phyloP scores from a whole-genome alignment of 2,113 vertebrate genomes.

The Apteryx owenii region DNA sequence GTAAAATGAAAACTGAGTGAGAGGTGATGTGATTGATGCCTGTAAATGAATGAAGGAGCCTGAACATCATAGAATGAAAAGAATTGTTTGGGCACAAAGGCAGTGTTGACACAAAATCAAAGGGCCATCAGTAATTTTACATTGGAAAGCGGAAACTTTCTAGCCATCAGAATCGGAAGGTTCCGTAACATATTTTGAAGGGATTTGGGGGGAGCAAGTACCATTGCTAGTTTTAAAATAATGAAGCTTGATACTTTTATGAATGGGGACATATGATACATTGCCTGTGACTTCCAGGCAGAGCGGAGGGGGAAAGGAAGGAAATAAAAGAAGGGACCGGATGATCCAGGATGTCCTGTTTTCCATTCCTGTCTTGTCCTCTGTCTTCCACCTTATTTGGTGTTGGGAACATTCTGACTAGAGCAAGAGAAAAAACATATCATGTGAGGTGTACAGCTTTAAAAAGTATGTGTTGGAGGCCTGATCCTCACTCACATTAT shows the following conservation, averaged over 20 bases:
- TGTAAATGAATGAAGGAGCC: background rate
- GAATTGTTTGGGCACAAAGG: background rate
- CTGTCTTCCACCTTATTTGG: slow-evolving; percentile 36
- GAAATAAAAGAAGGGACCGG: slow-evolving; percentile 15
- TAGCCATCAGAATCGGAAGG: background rate
- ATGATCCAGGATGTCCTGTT: slow-evolving; percentile 39
- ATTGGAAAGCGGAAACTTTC: background rate
- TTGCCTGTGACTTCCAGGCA: background rate
- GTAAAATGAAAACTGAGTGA: background rate
- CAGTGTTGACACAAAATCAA: background rate
- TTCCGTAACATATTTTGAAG: background rate
- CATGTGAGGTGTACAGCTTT: background rate
- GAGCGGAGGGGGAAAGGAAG: slow-evolving; percentile 17
- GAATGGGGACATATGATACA: background rate
- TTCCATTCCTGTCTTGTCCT: background rate
- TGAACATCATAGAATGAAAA: background rate
- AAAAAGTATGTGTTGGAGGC: background rate
- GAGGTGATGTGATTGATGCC: background rate
- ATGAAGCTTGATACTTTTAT: background rate
- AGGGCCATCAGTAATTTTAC: accelerated
- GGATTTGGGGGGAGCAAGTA: background rate
- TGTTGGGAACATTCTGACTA: background rate
- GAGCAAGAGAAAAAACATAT: background rate
- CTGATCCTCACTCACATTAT: background rate
- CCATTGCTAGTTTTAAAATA: background rate